Evolutionary conservation across 2,113 vertebrate genomes (phyloP).

Genomic region (Corvus moneduloides): DNA sequence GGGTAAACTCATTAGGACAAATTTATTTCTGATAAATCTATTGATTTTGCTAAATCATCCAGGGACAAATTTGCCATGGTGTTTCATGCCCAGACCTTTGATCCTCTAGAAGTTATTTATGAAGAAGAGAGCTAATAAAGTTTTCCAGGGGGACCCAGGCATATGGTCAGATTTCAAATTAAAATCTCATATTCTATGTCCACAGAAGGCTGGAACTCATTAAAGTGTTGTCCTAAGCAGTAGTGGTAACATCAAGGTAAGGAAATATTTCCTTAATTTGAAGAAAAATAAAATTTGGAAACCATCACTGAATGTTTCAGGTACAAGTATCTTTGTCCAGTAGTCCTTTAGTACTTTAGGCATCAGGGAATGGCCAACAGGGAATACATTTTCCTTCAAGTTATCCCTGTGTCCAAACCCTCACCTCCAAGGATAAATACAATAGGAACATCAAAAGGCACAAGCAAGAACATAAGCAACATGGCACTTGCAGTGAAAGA

Average conservation of each 20-base stretch:
- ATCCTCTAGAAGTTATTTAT: background rate
- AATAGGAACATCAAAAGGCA: background rate
- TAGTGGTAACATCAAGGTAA: background rate
- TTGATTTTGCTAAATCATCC: background rate
- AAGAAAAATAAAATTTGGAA: background rate
- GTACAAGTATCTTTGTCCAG: background rate
- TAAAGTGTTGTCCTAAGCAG: background rate
- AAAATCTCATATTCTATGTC: background rate
- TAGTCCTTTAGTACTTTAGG: background rate
- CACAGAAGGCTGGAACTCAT: background rate
- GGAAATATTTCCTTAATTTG: background rate
- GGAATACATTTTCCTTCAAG: background rate
- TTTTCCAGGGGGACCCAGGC: background rate
- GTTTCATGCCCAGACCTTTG: background rate
- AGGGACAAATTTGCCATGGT: background rate
- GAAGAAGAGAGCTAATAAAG: background rate
- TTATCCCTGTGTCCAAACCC: background rate
- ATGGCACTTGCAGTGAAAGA: background rate
- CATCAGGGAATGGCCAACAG: background rate
- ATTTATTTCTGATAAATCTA: slow-evolving; percentile 10
- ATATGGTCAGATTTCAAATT: background rate
- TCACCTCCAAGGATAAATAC: background rate
- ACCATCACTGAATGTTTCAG: background rate
- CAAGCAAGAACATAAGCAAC: background rate
- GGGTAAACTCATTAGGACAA: background rate